Base-by-base conservation (phyloP, 2,888 invertebrate genomes). In the Linyphia triangularis region DNA sequence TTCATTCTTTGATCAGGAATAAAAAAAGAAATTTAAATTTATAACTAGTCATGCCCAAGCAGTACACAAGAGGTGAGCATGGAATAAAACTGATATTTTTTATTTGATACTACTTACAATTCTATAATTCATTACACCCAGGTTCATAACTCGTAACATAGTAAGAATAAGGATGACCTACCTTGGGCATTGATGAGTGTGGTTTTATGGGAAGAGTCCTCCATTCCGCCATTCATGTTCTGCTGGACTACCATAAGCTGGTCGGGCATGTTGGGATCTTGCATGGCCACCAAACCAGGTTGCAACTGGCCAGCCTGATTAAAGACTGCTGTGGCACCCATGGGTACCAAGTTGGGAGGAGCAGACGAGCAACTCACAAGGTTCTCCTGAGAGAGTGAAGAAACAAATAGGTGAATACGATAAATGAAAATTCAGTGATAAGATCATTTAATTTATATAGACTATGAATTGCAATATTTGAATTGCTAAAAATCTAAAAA, bases 171-270 rank as follows among this genome's bases (percentile, higher is more conserved):
- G n/a, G n/a, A n/a, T n/a, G n/a, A n/a, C n/a, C n/a, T n/a, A n/a
- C n/a, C n/a, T n/a, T 88, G 84, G 57, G 79, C 77, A 79, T 84
- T 88, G 22, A 88, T 70, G 43, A 88, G 73, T n/a, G 81, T 30
- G 69, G 88, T 84, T 7, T 83, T 43, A 10, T 82, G 84, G 16
- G 77, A 65, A 16, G 84, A 85, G 30, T 90, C 90, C 67, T 89
- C 67, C 33, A 73, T 83, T 9, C 82, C 81, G 59, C 86, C 81
- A 16, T 73, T 85, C 82, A 81, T 86, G 84, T 89, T 79, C 30
- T 88, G 89, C 65, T 90, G 90, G 6, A 90, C 90, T 40, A 90
- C 89, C 28, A 90, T 90, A 10, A 90, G 77, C 28, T 90, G 90
- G 16, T 90, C 90, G 9, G 72, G 78, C 19, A 73, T 85, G 33